Conservation (phyloP, 2,888 invertebrate species). For the Omphaloscelis lunosa region DNA sequence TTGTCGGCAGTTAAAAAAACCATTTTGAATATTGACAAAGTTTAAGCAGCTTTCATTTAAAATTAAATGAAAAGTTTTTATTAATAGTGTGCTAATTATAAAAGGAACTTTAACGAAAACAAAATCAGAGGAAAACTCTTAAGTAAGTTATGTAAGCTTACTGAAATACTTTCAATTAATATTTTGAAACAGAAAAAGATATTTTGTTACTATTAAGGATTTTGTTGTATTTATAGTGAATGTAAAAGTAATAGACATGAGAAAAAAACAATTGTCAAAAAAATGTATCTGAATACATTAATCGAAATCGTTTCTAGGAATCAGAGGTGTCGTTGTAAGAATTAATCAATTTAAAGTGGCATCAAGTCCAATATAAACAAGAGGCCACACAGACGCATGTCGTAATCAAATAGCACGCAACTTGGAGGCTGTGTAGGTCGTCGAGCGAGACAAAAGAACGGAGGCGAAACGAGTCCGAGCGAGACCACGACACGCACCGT, state of each 20-base stretch:
- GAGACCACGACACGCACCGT: slow-evolving; percentile 80
- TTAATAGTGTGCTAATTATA: background rate
- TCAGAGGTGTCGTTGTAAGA: slow-evolving; percentile 83
- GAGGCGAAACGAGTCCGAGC: slow-evolving; percentile 69
- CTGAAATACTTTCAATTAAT: background rate
- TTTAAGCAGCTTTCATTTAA: background rate
- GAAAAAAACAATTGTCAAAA: background rate
- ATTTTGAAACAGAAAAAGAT: background rate
- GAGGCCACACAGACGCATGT: slow-evolving; percentile 84
- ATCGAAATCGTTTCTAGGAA: slow-evolving; percentile 73
- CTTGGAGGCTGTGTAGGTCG: slow-evolving; percentile 81
- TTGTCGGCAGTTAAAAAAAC: background rate
- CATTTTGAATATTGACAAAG: background rate
- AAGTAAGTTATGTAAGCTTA: background rate
- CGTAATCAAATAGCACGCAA: slow-evolving; percentile 88
- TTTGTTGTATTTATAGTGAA: background rate
- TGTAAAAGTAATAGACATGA: background rate
- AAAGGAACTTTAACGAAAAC: background rate
- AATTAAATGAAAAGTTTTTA: background rate
- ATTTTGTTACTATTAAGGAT: too few species aligned
- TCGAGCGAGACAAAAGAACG: slow-evolving; percentile 66
- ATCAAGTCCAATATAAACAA: slow-evolving; percentile 89
- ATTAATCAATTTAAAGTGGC: slow-evolving; percentile 89
- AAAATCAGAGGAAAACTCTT: background rate
- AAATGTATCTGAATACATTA: slow-evolving; percentile 54